Conservation (phyloP, 2,888 invertebrate species). For the Uropetala carovei region DNA sequence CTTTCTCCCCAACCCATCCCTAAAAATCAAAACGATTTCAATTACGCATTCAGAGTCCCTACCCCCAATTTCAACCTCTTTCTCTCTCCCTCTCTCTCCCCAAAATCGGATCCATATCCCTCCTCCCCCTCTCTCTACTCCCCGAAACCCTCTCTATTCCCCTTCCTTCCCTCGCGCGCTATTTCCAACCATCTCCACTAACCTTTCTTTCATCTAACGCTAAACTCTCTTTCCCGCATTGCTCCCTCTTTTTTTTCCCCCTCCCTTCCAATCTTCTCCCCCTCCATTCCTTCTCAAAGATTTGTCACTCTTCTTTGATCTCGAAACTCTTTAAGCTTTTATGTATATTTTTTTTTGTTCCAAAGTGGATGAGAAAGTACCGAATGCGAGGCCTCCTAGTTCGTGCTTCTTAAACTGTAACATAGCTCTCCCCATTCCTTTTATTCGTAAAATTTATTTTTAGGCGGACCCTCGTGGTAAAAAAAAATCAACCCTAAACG, state of each 20-base stretch:
- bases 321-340: neutral
- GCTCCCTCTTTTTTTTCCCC: too few relatives aligned
- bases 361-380: neutral
- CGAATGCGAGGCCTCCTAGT: too few relatives aligned
- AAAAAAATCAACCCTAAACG: too few relatives aligned
- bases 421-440: neutral
- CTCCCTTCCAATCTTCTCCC: neutral
- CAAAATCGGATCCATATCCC: neutral
- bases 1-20: neutral
- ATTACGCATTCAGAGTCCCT: slow-evolving; percentile 12
- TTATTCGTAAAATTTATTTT: neutral
- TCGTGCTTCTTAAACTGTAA: neutral
- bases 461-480: neutral
- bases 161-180: neutral
- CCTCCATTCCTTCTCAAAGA: neutral
- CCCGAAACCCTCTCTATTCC: neutral
- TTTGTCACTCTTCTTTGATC: neutral
- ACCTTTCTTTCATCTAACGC: neutral
- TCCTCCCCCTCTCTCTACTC: neutral
- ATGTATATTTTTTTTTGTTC: neutral
- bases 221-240: too few relatives aligned
- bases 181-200: neutral
- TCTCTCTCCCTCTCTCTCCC: neutral
- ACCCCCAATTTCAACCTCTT: neutral
- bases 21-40: slow-evolving; percentile 57